Conservation (phyloP, 2,797 vertebrate genomes). For the Crenuchus spilurus region DNA sequence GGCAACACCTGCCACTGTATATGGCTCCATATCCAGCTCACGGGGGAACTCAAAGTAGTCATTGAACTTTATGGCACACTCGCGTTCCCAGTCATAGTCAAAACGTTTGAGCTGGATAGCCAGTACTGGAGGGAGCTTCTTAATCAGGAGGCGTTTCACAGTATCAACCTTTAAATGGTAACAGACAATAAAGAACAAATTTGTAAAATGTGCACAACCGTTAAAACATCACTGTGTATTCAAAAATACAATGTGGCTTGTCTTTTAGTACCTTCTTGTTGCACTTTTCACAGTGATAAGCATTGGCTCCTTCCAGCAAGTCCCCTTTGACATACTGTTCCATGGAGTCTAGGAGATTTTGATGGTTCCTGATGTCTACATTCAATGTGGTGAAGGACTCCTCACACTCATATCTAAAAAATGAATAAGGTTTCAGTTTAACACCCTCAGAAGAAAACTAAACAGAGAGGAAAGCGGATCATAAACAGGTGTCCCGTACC, state of each 20-base stretch:
- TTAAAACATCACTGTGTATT: not conserved
- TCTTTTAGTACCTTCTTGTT: conserved; percentile 92
- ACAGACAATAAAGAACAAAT: not conserved
- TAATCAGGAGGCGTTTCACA: conserved; percentile 96
- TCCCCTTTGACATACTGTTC: conserved; percentile 98
- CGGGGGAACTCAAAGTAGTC: conserved; percentile 99
- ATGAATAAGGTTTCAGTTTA: conserved; percentile 3
- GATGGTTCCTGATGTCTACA: conserved; percentile 98
- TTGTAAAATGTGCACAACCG: no score
- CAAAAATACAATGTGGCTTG: not conserved
- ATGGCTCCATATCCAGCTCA: conserved; percentile 98
- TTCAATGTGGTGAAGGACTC: conserved; percentile 98
- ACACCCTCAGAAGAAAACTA: not conserved
- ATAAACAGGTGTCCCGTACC: conserved; percentile 68
- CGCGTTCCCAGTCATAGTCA: conserved; percentile 98
- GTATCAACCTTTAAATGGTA: conserved; percentile 91
- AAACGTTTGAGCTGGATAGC: conserved; percentile 98
- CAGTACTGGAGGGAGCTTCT: conserved; percentile 95
- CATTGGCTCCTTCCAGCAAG: conserved; percentile 95
- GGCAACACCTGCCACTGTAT: conserved; percentile 95
- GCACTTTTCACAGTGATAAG: conserved; percentile 99
- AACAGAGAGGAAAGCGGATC: not conserved
- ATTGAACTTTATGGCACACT: conserved; percentile 99
- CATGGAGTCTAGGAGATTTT: conserved; percentile 97
- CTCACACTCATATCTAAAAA: conserved; percentile 94